phyloP scores from a whole-genome alignment of 2,888 invertebrate species.

The Gastrophysa polygoni region DNA sequence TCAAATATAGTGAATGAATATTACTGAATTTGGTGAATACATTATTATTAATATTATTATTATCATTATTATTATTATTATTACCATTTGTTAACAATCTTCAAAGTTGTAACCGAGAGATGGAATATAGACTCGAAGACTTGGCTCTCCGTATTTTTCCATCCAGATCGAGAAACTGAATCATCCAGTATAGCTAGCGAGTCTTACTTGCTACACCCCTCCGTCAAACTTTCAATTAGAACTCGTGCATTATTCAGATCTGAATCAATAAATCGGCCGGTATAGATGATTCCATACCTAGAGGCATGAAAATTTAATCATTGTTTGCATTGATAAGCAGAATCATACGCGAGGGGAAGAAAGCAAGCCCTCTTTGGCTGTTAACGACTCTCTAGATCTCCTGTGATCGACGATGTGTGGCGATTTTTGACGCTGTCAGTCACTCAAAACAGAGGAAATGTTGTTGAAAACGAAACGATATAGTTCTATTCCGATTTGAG shows the following conservation, averaged over 20 bases:
- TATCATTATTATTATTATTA: too few species aligned
- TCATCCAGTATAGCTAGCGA: too few species aligned
- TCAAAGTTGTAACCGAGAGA: too few species aligned
- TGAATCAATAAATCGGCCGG: conserved; percentile 45
- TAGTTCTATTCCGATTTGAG: too few species aligned
- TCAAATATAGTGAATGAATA: too few species aligned
- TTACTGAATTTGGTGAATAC: too few species aligned
- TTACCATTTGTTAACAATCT: too few species aligned
- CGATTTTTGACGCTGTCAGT: conserved; percentile 25
- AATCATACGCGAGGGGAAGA: conserved; percentile 46
- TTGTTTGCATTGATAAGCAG: conserved; percentile 51
- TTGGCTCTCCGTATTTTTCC: too few species aligned
- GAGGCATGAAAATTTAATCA: conserved; percentile 53
- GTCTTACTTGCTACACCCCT: background rate
- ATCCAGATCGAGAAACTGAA: too few species aligned
- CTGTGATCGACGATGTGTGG: conserved; percentile 15
- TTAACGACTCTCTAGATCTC: conserved; percentile 30
- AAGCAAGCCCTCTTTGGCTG: conserved; percentile 43
- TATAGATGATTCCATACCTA: conserved; percentile 51
- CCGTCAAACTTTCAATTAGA: conserved; percentile 45
- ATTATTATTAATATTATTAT: too few species aligned
- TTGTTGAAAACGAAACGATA: too few species aligned
- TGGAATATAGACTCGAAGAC: too few species aligned
- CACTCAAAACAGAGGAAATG: conserved; percentile 17
- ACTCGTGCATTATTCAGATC: conserved; percentile 44